Percentiles rank a stretch among this genome's conserved stretches.
phyloP scores from a whole-genome alignment of 2,888 invertebrate species.

The Callinectes sapidus region DNA sequence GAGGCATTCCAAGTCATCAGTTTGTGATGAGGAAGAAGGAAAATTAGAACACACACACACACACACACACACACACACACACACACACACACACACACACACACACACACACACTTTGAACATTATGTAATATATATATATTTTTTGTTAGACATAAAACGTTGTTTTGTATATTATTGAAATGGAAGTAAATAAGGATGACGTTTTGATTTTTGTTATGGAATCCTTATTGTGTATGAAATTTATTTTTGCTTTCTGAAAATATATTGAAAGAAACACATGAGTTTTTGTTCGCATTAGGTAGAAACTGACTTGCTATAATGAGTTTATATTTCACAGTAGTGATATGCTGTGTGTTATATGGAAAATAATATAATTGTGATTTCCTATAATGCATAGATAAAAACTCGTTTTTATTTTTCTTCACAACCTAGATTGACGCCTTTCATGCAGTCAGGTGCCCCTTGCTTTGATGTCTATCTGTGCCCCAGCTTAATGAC shows the following conservation, averaged over 20 bases:
- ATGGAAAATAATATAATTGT: no score
- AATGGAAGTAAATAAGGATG: not conserved
- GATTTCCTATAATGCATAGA: no score
- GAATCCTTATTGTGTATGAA: not conserved
- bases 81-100: conserved; percentile 28
- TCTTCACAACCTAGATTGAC: no score
- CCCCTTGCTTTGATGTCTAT: not conserved
- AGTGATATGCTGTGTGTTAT: no score
- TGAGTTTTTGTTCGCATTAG: not conserved
- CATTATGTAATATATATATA: no score
- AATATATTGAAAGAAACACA: not conserved
- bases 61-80: not conserved
- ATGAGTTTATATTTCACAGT: no score
- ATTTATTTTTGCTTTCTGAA: not conserved
- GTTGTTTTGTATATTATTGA: not conserved
- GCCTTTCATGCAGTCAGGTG: not conserved
- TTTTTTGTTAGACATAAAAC: not conserved
- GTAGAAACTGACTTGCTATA: not conserved
- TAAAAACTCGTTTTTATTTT: no score
- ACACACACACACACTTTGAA: conserved; percentile 44
- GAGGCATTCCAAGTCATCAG: not conserved
- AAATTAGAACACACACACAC: not conserved
- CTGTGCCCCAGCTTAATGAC: not conserved
- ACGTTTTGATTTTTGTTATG: no score
- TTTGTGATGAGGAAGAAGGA: not conserved